These are phyloP conservation scores for Eospalax fontanierii DNA, from an alignment of 2,797 vertebrate genomes.

Conservation along the genomic window DNA sequence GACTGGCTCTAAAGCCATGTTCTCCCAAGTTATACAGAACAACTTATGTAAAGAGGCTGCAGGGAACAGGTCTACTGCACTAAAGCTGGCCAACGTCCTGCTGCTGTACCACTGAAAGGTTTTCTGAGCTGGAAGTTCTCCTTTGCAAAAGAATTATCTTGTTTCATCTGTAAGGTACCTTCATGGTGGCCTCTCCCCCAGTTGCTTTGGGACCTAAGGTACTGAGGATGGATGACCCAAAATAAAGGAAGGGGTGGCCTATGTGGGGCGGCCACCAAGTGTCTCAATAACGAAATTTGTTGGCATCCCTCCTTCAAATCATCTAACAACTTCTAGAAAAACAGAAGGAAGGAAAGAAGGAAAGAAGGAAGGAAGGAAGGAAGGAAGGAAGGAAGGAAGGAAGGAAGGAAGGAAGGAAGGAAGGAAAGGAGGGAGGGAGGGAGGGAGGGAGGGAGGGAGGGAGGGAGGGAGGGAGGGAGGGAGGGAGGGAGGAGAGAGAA, in stretches of 20 bases:
- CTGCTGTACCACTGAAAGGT: not conserved
- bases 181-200: not conserved
- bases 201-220: not conserved
- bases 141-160: conserved; percentile 30
- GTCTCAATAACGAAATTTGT: not conserved
- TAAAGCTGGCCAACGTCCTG: not conserved
- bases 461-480: not conserved
- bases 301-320: not conserved
- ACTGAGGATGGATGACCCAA: not conserved
- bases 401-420: too few species aligned
- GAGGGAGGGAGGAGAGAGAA: not conserved
- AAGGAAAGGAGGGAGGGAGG: not conserved
- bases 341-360: not conserved
- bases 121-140: not conserved
- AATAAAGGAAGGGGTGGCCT: not conserved
- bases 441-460: not conserved
- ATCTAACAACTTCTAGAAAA: conserved; percentile 7
- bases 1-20: not conserved
- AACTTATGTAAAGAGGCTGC: not conserved
- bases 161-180: not conserved
- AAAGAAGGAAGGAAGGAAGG: not conserved
- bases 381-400: not conserved
- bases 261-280: not conserved
- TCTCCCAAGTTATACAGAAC: not conserved
- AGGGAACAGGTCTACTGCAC: not conserved